A percentile compares a stretch with the other conserved stretches of the same genome.
phyloP scores from a whole-genome alignment of 2,797 vertebrate species.

The Decapterus maruadsi region DNA sequence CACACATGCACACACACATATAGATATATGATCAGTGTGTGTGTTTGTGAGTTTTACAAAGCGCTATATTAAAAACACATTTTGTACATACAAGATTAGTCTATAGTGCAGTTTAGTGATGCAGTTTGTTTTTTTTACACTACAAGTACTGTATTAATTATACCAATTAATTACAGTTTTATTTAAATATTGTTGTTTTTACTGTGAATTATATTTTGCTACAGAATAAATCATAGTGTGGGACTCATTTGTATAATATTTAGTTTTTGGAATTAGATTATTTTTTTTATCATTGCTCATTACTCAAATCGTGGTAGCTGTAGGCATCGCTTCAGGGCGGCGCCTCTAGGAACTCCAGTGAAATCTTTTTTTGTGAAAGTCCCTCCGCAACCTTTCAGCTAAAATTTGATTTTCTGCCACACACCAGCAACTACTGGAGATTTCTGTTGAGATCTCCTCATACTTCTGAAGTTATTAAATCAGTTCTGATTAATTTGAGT shows the following conservation, averaged over 20 bases:
- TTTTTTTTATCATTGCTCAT: conserved; percentile 49
- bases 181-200: conserved; percentile 12
- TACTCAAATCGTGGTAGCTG: conserved; percentile 41
- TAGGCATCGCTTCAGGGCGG: conserved; percentile 47
- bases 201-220: background rate
- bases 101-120: background rate
- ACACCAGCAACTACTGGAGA: background rate
- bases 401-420: conserved; percentile 19
- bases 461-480: background rate
- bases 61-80: too few relatives aligned
- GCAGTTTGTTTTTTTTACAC: background rate
- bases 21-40: too few relatives aligned
- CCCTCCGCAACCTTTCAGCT: conserved; percentile 14
- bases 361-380: conserved; percentile 32
- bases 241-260: conserved; percentile 24
- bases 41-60: too few relatives aligned
- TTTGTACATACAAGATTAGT: too few relatives aligned
- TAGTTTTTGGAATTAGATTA: conserved; percentile 19
- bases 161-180: background rate
- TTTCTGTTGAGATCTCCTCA: background rate
- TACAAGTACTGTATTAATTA: background rate
- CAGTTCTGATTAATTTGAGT: background rate
- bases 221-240: background rate
- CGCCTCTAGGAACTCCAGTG: conserved; percentile 30
- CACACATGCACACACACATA: background rate